Evolutionary conservation across 2,888 invertebrate species (phyloP), one percentile per base, ranked within the genome.

Genomic region (Nephrotoma guestfalica): DNA sequence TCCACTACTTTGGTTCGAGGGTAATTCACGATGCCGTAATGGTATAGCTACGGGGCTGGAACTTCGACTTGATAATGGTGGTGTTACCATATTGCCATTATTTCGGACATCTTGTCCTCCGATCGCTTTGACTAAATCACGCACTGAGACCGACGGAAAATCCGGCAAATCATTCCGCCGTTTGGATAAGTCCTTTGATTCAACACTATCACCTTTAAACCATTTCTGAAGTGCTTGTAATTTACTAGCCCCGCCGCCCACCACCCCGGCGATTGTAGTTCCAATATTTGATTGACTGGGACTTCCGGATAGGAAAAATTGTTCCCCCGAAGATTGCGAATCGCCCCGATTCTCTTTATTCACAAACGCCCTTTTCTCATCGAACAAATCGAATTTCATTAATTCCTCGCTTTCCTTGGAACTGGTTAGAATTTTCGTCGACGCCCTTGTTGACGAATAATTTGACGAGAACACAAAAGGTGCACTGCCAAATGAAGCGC

Each of bases 41-140:
- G 94, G 93, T 89, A 94, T 93, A 41, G 93, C 92, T 83, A 94
- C 93, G 40, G 94, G 94, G 90, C 93, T 94, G 87, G 94, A 93
- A 88, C 93, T 93, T 86, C 93, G 91, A 89, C 93, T 93, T 87
- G 91, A 90, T 41, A 93, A 93, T 4, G 95, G 94, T 6, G 95
- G 95, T 0, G 95, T 95, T 0, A 94, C 93, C 45, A 95, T 95
- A 90, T 96, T 96, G 2, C 96, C 96, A 91, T 96, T 96, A n/a
- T 94, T 94, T 86, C 95, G 92, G 87, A 94, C 94, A 90, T 96
- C 96, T 87, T 91, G 91, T 0, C 90, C 90, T 0, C 95, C 95
- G 90, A 96, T 94, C 0, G 94, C 95, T 89, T 95, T 94, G 4
- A 96, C 95, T 86, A 96, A 91, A 88, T 96, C 96, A 88, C 95